phyloP scores from a whole-genome alignment of 2,113 vertebrate species.

The Ceyx melanurus region DNA sequence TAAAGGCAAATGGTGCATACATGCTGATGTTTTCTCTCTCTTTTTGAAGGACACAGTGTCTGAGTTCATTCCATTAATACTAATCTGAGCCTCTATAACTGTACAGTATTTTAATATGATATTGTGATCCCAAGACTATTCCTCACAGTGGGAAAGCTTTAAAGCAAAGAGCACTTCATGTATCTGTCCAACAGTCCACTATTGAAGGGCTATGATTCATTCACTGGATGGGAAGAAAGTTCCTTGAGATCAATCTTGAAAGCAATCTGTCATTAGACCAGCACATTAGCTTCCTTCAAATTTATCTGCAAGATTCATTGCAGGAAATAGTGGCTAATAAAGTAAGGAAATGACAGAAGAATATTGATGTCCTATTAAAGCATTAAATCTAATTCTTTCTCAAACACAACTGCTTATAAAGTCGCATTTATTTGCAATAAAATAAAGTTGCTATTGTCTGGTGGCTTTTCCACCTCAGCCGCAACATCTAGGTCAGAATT shows the following conservation, averaged over 20 bases:
- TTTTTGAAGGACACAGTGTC: neutral
- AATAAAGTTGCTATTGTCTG: neutral
- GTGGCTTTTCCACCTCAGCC: constrained; percentile 8
- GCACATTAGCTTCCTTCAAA: constrained; percentile 28
- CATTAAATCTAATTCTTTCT: neutral
- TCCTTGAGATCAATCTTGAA: constrained; percentile 19
- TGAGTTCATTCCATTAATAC: neutral
- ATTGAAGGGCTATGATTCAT: neutral
- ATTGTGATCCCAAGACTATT: neutral
- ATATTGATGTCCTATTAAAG: neutral
- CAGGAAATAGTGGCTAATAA: constrained; percentile 50
- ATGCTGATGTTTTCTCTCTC: neutral
- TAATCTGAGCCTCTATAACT: neutral
- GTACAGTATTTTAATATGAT: neutral
- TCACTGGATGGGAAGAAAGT: neutral
- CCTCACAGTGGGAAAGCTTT: neutral
- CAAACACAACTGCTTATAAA: neutral
- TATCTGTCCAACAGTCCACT: neutral
- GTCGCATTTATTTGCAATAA: neutral
- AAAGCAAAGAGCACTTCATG: neutral
- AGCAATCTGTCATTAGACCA: constrained; percentile 17
- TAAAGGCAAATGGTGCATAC: neutral
- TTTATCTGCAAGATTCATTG: neutral
- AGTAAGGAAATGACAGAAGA: constrained; percentile 35
- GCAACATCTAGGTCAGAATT: neutral